Conservation (phyloP, 2,888 invertebrate genomes). For the Aphrophora alni region DNA sequence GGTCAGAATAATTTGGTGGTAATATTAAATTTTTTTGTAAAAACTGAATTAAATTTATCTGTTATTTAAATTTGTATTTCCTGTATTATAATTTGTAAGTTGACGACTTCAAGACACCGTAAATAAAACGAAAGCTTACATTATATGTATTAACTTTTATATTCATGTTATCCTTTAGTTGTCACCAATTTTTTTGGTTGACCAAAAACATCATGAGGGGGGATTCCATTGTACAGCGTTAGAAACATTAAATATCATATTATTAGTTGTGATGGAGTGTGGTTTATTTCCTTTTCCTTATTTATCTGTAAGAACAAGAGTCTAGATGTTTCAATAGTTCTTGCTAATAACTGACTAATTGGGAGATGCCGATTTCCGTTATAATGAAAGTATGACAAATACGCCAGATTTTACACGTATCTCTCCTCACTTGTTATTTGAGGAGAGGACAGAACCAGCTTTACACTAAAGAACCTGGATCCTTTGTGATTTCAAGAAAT, state of each 20-base stretch:
- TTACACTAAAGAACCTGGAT: too few species aligned
- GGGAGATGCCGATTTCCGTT: too few species aligned
- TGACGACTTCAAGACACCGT: conserved; percentile 32
- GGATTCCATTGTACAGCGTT: conserved; percentile 50
- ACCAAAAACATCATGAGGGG: conserved; percentile 16
- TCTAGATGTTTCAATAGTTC: too few species aligned
- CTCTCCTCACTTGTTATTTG: too few species aligned
- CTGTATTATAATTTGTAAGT: conserved; percentile 26
- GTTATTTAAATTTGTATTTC: conserved; percentile 15
- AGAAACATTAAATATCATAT: conserved; percentile 45
- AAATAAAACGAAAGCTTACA: conserved; percentile 3
- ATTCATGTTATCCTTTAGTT: background rate
- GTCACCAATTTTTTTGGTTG: background rate
- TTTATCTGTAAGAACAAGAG: too few species aligned
- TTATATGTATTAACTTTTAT: background rate
- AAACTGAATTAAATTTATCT: conserved; percentile 20
- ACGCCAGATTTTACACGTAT: too few species aligned
- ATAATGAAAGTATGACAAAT: too few species aligned
- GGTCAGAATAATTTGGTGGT: conserved; percentile 18
- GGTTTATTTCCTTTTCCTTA: background rate
- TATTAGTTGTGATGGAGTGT: conserved; percentile 25
- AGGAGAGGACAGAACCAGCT: too few species aligned
- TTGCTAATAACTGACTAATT: too few species aligned
- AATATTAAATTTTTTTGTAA: conserved; percentile 28
- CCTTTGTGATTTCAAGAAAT: too few species aligned